These are phyloP conservation scores for Pogonocichla stellata DNA, from an alignment of 2,113 vertebrate genomes.

Conservation along the genomic window DNA sequence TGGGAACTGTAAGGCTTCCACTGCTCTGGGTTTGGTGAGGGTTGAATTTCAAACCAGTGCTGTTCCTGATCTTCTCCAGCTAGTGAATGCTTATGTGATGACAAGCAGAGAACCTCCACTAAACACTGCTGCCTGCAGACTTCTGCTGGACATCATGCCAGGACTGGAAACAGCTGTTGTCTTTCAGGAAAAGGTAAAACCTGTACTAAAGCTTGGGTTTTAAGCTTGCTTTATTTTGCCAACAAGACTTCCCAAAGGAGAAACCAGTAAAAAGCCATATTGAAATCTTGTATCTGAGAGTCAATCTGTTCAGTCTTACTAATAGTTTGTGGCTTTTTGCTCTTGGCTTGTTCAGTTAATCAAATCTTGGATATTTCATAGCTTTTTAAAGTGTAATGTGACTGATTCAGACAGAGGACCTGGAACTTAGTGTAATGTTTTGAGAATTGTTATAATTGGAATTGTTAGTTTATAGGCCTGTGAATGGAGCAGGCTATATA, in stretches of 20 bases:
- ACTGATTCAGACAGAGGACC: not conserved
- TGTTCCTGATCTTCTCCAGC: constrained; percentile 71
- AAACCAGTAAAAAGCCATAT: not conserved
- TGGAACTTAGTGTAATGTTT: not conserved
- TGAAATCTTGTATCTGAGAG: not conserved
- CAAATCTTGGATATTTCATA: not conserved
- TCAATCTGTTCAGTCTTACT: not conserved
- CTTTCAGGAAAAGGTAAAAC: constrained; percentile 93
- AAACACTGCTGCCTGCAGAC: constrained; percentile 92
- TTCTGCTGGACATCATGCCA: constrained; percentile 97
- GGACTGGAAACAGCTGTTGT: constrained; percentile 96
- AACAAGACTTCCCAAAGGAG: not conserved
- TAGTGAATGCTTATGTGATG: constrained; percentile 98
- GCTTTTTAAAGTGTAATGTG: not conserved
- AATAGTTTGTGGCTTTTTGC: not conserved
- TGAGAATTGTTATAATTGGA: not conserved
- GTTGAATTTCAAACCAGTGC: constrained; percentile 18
- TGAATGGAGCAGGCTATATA: not conserved
- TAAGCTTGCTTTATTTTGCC: not conserved
- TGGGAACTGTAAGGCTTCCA: not conserved
- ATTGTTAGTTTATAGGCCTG: not conserved
- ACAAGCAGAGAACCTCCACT: constrained; percentile 92
- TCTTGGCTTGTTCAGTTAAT: not conserved
- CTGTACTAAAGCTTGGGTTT: not conserved
- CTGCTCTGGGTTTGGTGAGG: constrained; percentile 9